These are phyloP conservation scores for Phrynocephalus guinanensis DNA, from an alignment of 2,797 vertebrate species.

Conservation along the genomic window DNA sequence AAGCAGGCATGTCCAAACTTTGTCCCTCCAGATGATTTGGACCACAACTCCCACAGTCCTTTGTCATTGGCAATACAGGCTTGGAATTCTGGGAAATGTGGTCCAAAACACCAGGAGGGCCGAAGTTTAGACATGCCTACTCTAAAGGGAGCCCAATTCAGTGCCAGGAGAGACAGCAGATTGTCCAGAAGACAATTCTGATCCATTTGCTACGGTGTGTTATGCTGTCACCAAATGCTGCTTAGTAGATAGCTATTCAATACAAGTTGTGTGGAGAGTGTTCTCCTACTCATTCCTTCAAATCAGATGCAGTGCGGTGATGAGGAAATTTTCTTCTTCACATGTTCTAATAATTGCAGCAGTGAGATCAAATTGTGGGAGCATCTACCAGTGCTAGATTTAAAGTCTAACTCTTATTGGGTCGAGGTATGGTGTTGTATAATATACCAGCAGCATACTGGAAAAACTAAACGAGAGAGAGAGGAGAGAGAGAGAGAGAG, in stretches of 20 bases:
- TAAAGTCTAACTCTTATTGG: neutral
- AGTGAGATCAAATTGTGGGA: neutral
- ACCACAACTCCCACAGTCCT: too few relatives aligned
- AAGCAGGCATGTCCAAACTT: too few relatives aligned
- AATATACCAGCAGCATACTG: neutral
- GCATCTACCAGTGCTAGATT: neutral
- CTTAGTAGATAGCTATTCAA: neutral
- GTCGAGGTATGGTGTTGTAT: neutral
- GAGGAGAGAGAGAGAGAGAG: neutral
- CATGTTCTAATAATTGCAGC: too few relatives aligned
- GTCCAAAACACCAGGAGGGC: too few relatives aligned
- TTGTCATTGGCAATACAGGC: too few relatives aligned
- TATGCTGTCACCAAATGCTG: neutral
- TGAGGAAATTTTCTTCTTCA: neutral
- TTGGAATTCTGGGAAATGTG: too few relatives aligned
- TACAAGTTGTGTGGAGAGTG: neutral
- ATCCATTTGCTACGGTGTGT: neutral
- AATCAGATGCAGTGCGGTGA: neutral
- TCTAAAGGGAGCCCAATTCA: neutral
- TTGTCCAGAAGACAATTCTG: too few relatives aligned
- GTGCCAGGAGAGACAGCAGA: neutral
- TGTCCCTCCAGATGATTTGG: too few relatives aligned
- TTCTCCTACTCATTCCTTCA: neutral
- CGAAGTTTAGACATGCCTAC: too few relatives aligned
- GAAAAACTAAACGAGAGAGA: neutral